Conservation (phyloP, 2,113 vertebrate genomes). For the Gobius niger region DNA sequence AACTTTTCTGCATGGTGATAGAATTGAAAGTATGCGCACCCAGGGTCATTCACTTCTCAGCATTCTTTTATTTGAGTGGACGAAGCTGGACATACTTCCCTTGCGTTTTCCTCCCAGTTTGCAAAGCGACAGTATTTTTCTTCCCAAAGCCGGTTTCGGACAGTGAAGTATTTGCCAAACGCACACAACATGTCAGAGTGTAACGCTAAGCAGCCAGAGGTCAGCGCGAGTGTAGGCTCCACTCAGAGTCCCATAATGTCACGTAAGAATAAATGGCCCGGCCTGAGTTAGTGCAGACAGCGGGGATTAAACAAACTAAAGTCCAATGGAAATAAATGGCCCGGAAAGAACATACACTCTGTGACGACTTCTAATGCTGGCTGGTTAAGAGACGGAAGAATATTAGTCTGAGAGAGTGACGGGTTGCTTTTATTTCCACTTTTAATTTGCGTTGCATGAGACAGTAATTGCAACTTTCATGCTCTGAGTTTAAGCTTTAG, state of each 20-base stretch:
- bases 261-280: conserved; percentile 38
- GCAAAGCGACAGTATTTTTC: conserved; percentile 23
- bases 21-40: conserved; percentile 18
- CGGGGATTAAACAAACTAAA: conserved; percentile 68
- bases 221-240: conserved; percentile 17
- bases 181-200: conserved; percentile 41
- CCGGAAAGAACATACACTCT: conserved; percentile 25
- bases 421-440: background rate
- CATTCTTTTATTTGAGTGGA: conserved; percentile 19
- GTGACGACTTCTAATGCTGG: conserved; percentile 46
- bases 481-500: too few relatives aligned
- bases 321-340: conserved; percentile 59
- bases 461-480: too few relatives aligned
- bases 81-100: background rate
- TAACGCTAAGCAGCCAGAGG: conserved; percentile 46
- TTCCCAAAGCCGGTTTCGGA: conserved; percentile 18
- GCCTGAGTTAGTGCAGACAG: conserved; percentile 66
- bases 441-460: too few relatives aligned
- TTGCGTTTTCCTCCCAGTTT: background rate
- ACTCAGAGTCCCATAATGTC: conserved; percentile 48
- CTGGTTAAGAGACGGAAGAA: conserved; percentile 39
- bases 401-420: background rate
- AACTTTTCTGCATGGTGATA: background rate
- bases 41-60: conserved; percentile 42
- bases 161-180: conserved; percentile 14